A percentile compares a stretch with the other conserved stretches of the same genome.
Evolutionary conservation across 2,888 invertebrate species (phyloP).

Genomic region (Caenorhabditis auriculariae): DNA sequence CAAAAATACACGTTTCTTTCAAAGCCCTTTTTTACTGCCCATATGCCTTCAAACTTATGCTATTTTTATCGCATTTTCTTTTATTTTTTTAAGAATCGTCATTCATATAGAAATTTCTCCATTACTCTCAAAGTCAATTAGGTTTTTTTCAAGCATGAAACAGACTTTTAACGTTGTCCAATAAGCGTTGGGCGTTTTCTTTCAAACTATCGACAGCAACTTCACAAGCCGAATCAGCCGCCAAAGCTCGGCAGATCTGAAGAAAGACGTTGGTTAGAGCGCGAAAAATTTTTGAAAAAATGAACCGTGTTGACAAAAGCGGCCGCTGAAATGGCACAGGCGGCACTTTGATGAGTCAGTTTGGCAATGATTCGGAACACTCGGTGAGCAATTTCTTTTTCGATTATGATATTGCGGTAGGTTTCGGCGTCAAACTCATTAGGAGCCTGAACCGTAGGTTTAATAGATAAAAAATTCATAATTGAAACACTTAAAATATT

Average conservation of each 20-base stretch:
- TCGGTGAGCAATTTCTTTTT: slow-evolving; percentile 29
- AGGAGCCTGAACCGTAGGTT: too few species aligned
- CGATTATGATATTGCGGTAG: slow-evolving; percentile 25
- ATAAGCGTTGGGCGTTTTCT: slow-evolving; percentile 30
- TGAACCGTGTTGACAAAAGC: slow-evolving; percentile 21
- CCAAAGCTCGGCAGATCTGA: slow-evolving; percentile 22
- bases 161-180: slow-evolving; percentile 16
- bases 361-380: slow-evolving; percentile 23
- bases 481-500: too few species aligned
- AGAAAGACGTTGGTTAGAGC: not conserved
- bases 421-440: slow-evolving; percentile 75
- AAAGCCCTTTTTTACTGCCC: too few species aligned
- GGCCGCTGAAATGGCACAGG: slow-evolving; percentile 21
- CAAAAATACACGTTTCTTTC: too few species aligned
- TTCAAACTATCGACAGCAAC: slow-evolving; percentile 25
- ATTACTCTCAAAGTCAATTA: too few species aligned
- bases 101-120: too few species aligned
- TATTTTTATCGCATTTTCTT: too few species aligned
- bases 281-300: not conserved
- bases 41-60: too few species aligned
- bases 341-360: slow-evolving; percentile 16
- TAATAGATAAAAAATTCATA: too few species aligned
- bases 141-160: not conserved
- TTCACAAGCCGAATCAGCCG: slow-evolving; percentile 26
- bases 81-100: too few species aligned